Evolutionary conservation across 2,888 invertebrate species (phyloP).

Genomic region (Clepsis dumicolana): DNA sequence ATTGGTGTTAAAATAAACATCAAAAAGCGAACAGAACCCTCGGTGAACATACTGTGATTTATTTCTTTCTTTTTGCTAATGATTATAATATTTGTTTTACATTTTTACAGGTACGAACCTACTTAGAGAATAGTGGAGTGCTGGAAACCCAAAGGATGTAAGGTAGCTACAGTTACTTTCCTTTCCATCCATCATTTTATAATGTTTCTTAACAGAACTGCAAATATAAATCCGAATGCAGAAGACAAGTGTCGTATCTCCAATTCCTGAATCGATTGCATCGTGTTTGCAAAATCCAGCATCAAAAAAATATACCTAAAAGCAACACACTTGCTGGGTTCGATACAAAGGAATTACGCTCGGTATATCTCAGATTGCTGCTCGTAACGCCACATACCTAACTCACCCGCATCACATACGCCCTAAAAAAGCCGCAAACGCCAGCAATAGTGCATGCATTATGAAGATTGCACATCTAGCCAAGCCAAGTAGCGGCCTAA

Average conservation of each 20-base stretch:
- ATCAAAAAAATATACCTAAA: background rate
- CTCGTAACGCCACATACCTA: constrained; percentile 11
- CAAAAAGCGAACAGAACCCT: no score
- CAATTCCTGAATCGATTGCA: no score
- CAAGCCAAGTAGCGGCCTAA: constrained; percentile 79
- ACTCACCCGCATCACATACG: constrained; percentile 55
- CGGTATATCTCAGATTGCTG: background rate
- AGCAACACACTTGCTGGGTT: background rate
- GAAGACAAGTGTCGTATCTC: no score
- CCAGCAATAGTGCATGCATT: constrained; percentile 83
- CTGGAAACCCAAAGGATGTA: background rate
- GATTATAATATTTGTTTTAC: background rate
- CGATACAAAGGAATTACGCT: background rate
- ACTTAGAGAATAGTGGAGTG: constrained; percentile 1
- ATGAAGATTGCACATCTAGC: constrained; percentile 85
- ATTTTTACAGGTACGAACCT: constrained; percentile 33
- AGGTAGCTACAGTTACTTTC: background rate
- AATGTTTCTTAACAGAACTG: no score
- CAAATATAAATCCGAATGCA: no score
- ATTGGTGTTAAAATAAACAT: no score
- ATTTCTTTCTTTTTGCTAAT: no score
- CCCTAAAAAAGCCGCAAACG: constrained; percentile 63
- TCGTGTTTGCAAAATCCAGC: no score
- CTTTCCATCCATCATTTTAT: background rate
- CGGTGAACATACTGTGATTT: no score